Evolutionary conservation across 2,113 vertebrate genomes (phyloP), one percentile per base, ranked within the genome.

Genomic region (Heloderma charlesbogerti): DNA sequence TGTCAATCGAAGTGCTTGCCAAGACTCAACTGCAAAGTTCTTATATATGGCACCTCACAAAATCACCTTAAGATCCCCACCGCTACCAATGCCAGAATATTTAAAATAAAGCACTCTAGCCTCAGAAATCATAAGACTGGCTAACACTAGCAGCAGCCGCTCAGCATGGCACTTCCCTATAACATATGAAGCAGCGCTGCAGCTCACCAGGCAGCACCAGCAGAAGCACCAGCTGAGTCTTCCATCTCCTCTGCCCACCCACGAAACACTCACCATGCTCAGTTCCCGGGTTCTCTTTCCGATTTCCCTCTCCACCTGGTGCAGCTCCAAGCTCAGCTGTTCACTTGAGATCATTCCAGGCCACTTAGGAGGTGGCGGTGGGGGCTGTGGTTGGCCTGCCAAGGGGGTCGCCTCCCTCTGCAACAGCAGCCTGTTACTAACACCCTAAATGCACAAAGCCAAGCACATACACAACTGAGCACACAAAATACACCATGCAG

Each of bases 221-320:
- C 40, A 77, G 48, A 2, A 87, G 45, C 51, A 78, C 12, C 43
- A 67, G 74, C 43, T 90, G 78, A 89, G 34, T 57, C 34, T 48
- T 74, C 79, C 31, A 84, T 82, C 54, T 84, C 60, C 90, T 80
- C 63, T 57, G 91, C 90, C 88, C 93, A 85, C 12, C 83, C 45
- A 60, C 88, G 48, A 9, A 54, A 90, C 57, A 95, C 98, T 97
- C 95, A 99, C 99, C 98, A 99, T 96, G 92, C 98, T 98, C 91
- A 99, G 98, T 95, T 99, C 99, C 18, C 98, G 98, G 71, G 99
- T 99, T 97, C 99, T 97, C 97, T 99, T 99, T 82, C 99, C 98
- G 3, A 99, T 99, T 97, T 99, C 99, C 94, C 98, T 97, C 97
- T 99, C 99, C 96, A 99, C 99, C 71, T 99, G 99, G 97, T 99